Base-by-base conservation (phyloP, 2,113 vertebrate species). In the Psephotus haematonotus region DNA sequence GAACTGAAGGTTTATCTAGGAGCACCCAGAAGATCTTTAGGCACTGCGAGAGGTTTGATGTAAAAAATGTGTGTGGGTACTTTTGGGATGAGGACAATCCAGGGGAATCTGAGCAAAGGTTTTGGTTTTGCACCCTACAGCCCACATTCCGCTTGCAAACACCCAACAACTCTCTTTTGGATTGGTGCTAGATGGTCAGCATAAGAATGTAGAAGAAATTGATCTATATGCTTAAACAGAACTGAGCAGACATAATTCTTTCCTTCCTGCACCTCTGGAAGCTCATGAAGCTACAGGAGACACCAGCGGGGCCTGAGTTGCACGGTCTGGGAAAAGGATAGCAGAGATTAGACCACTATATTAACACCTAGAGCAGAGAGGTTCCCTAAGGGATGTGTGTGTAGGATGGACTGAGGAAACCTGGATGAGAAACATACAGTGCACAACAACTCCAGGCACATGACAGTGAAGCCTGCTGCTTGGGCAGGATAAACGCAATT, bases 401-500 rank as follows among this genome's bases (percentile, higher is more conserved):
- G 72, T 78, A 60, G 90, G 80, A 80, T 0, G 94, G 93, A 94
- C 79, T 92, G 76, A 72, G 72, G 60, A 92, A 95, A 86, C 80
- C 92, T 94, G 93, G 95, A 90, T 90, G 82, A 80, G 82, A 95
- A 83, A 86, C 85, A 70, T 10, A 75, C 15, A 93, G 88, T 65
- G 85, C 65, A 86, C 76, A 92, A 94, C 72, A 95, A 82, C 93
- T 94, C 89, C 71, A 95, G 96, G 63, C 82, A 80, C 52, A 89
- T 93, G 95, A 93, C 84, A 76, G 62, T 63, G 83, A 65, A 87
- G 68, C 70, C 84, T 91, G 81, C 95, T 95, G 93, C 88, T 90
- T 88, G 81, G 80, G 85, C 82, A 95, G 82, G 82, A 57, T 86
- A 93, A 96, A 90, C 9, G 13, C 85, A 79, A 63, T 97, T 97